These are phyloP conservation scores for Gracilinanus agilis DNA, from an alignment of 2,113 vertebrate genomes.

Conservation along the genomic window DNA sequence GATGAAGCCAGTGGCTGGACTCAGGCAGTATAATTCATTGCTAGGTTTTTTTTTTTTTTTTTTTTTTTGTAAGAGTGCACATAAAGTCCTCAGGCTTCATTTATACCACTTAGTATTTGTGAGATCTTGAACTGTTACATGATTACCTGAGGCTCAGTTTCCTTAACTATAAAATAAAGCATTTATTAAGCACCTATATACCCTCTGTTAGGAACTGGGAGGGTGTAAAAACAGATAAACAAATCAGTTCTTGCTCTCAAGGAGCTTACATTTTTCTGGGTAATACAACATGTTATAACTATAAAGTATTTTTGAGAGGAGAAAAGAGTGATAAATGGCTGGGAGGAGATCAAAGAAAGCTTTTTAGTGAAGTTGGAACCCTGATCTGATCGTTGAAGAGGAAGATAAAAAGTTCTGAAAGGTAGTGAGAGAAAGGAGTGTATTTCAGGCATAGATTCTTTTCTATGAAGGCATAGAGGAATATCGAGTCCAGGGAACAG, in stretches of 20 bases:
- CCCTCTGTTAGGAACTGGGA: too few species aligned
- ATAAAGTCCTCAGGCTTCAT: neutral
- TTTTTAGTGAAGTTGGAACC: neutral
- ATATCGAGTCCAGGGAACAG: neutral
- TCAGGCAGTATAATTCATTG: neutral
- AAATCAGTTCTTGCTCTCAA: neutral
- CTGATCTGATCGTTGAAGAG: neutral
- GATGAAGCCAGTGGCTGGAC: neutral
- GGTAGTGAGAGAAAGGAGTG: neutral
- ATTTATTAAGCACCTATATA: neutral
- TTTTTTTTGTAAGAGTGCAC: neutral
- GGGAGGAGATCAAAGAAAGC: too few species aligned
- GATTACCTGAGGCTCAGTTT: neutral
- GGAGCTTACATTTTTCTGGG: neutral
- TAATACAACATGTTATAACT: neutral
- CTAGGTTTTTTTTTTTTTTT: neutral
- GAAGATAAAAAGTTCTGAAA: neutral
- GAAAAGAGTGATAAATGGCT: neutral
- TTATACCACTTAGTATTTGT: neutral
- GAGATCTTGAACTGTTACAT: neutral
- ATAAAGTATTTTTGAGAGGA: neutral
- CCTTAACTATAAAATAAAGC: neutral
- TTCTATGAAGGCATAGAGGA: neutral
- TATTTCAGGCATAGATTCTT: neutral
- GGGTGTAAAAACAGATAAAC: too few species aligned